phyloP scores from a whole-genome alignment of 2,888 invertebrate species.

The Amiota minor region DNA sequence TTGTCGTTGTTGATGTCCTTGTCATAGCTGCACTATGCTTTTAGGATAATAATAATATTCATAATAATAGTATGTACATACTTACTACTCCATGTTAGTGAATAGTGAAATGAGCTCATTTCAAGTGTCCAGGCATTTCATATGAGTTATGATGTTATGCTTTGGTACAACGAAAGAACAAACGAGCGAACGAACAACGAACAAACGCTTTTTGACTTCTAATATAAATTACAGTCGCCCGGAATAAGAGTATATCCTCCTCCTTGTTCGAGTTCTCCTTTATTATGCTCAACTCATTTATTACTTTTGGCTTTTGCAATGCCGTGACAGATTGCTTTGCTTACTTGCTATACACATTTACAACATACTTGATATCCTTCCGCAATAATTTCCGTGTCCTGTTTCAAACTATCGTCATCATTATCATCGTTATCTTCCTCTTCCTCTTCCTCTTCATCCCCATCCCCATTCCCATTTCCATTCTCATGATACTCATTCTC shows the following conservation, averaged over 20 bases:
- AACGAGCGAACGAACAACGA: not conserved
- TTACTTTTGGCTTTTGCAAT: conserved; percentile 61
- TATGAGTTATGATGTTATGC: conserved; percentile 37
- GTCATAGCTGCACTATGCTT: not conserved
- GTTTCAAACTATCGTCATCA: conserved; percentile 39
- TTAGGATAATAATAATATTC: too few relatives aligned
- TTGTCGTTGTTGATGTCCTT: not conserved
- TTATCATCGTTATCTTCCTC: conserved; percentile 6
- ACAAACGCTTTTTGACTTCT: conserved; percentile 30
- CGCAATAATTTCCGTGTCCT: conserved; percentile 33
- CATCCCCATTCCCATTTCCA: not conserved
- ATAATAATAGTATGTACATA: too few relatives aligned
- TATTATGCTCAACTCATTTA: conserved; percentile 52
- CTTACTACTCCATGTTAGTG: too few relatives aligned
- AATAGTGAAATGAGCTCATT: conserved; percentile 19
- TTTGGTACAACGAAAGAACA: too few relatives aligned
- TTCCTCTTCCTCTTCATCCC: conserved; percentile 49
- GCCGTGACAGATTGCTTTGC: conserved; percentile 62
- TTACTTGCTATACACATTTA: conserved; percentile 39
- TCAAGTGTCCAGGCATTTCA: conserved; percentile 38
- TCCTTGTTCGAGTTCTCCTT: conserved; percentile 27
- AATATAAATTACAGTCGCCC: conserved; percentile 30
- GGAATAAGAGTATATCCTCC: conserved; percentile 41
- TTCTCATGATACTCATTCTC: not conserved
- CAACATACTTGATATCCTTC: conserved; percentile 20